A percentile compares a stretch with the other conserved stretches of the same genome.
Conservation (phyloP, 2,113 vertebrate genomes). For the Egretta garzetta region DNA sequence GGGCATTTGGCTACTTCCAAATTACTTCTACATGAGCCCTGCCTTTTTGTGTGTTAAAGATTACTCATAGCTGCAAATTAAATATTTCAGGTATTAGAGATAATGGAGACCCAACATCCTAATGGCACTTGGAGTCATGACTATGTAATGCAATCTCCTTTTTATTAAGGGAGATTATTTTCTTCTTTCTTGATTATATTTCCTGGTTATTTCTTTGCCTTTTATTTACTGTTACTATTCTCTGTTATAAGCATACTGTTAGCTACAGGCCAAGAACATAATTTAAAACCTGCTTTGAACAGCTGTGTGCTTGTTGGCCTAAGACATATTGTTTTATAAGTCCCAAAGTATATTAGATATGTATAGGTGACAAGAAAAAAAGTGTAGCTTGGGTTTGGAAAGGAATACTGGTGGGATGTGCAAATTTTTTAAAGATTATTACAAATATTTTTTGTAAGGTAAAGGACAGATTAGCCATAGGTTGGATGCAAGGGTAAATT, state of each 20-base stretch:
- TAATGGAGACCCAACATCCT: neutral
- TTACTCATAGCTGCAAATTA: conserved; percentile 15
- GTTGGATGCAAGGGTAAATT: neutral
- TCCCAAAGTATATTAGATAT: neutral
- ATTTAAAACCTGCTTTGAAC: neutral
- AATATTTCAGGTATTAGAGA: neutral
- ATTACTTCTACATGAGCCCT: neutral
- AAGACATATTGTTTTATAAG: neutral
- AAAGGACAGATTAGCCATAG: neutral
- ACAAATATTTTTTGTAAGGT: neutral
- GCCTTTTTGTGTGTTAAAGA: neutral
- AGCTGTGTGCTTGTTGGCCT: neutral
- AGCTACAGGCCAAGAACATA: neutral
- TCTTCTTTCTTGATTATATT: conserved; percentile 5
- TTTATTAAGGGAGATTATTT: neutral
- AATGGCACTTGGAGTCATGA: neutral
- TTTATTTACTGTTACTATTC: conserved; percentile 16
- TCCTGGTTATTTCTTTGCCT: neutral
- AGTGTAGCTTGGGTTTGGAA: neutral
- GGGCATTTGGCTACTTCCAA: neutral
- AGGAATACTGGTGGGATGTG: neutral
- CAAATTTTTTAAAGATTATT: neutral
- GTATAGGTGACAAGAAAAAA: neutral
- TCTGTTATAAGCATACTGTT: neutral
- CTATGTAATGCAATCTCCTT: neutral